A percentile compares a stretch with the other conserved stretches of the same genome.
These are phyloP conservation scores for Ceratitis capitata DNA, from an alignment of 1,140 invertebrate genomes.

Conservation along the genomic window DNA sequence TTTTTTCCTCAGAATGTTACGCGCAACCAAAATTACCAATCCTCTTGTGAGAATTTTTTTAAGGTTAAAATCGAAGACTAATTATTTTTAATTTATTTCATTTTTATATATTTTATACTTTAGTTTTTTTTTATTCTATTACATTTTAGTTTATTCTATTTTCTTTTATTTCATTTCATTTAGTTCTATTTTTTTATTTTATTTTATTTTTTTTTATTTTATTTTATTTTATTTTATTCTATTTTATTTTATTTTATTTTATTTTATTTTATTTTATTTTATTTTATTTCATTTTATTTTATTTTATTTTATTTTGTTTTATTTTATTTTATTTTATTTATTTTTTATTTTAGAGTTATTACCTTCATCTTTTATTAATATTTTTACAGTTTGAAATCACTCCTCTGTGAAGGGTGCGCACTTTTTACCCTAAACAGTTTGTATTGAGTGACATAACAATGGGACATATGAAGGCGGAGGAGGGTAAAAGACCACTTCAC, in stretches of 20 bases:
- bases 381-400: not conserved
- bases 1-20: not conserved
- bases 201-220: not conserved
- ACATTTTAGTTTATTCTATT: not conserved
- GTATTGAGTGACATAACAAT: conserved; percentile 4
- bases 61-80: not conserved
- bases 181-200: conserved; percentile 17
- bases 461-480: not conserved
- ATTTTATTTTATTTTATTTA: not conserved
- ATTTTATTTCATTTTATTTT: not conserved
- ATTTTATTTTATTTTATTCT: not conserved
- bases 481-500: too few relatives aligned
- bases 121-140: not conserved
- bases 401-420: not conserved
- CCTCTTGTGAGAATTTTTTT: not conserved
- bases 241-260: not conserved
- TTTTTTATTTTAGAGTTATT: conserved; percentile 24
- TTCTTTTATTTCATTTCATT: not conserved
- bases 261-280: not conserved
- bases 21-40: not conserved
- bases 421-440: not conserved
- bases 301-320: not conserved
- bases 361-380: not conserved
- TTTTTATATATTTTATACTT: not conserved
- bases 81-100: not conserved